Conservation (phyloP, 1,140 invertebrate species). For the Apis mellifera region Amel_HAv3.1 CM009935.2:1799001-1799500, state of each 20-base stretch:
- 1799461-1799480: neutral
- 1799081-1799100: neutral
- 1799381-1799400: neutral
- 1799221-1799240: neutral
- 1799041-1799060: neutral
- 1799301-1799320: slow-evolving; percentile 39
- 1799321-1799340: slow-evolving; percentile 7
- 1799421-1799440: neutral
- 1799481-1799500: neutral
- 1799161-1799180: neutral
- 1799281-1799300: slow-evolving; percentile 32
- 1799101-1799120: neutral
- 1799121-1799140: slow-evolving; percentile 5
- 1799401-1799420: slow-evolving; percentile 8
- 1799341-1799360: slow-evolving; percentile 27
- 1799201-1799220: slow-evolving; percentile 21
- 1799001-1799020: neutral
- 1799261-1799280: slow-evolving; percentile 31
- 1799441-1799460: neutral
- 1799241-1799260: slow-evolving; percentile 35
- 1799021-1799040: neutral
- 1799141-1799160: neutral
- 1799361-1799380: slow-evolving; percentile 27
- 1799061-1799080: neutral
- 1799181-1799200: slow-evolving; percentile 1